phyloP scores from a whole-genome alignment of 2,113 vertebrate genomes.

The Mohoua ochrocephala region DNA sequence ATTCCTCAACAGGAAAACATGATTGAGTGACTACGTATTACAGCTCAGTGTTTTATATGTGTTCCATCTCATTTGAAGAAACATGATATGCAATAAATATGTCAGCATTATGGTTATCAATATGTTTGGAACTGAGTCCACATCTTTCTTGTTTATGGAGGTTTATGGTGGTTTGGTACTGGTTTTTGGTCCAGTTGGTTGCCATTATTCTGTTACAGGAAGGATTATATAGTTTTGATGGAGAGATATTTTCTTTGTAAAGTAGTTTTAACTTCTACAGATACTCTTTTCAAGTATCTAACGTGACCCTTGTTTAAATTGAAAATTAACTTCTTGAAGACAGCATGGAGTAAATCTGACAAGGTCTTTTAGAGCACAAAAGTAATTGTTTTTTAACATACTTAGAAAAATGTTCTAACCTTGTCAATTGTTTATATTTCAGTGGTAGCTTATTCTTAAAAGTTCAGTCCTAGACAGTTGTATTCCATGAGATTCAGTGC shows the following conservation, averaged over 20 bases:
- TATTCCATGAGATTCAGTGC: neutral
- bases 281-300: neutral
- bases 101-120: neutral
- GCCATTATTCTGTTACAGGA: neutral
- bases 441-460: neutral
- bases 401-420: neutral
- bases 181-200: neutral
- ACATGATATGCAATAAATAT: neutral
- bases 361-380: neutral
- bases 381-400: neutral
- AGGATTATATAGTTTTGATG: neutral
- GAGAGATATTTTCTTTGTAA: neutral
- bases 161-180: neutral
- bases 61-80: neutral
- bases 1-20: neutral
- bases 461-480: neutral
- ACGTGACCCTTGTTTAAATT: neutral
- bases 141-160: fast-evolving
- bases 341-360: neutral
- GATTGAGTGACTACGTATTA: neutral
- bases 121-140: neutral
- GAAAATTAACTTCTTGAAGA: neutral
- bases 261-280: neutral
- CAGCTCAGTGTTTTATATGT: neutral
- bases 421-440: neutral